These are phyloP conservation scores for Fratercula arctica DNA, from an alignment of 2,797 vertebrate species.

Conservation along the genomic window DNA sequence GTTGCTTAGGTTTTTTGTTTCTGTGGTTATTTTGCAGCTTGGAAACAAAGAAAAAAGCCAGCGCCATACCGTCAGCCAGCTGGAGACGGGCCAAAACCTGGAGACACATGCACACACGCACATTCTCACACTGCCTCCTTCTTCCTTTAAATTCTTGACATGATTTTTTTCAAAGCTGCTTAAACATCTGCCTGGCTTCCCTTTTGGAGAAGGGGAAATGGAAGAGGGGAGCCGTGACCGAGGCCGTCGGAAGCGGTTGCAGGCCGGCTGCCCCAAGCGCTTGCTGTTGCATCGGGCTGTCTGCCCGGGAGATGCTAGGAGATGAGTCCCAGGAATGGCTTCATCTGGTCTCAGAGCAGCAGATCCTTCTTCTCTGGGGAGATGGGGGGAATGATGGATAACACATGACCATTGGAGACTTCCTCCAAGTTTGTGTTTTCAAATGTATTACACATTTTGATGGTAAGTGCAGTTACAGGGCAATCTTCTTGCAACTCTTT, in stretches of 20 bases:
- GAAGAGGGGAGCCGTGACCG: background rate
- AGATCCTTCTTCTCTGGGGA: background rate
- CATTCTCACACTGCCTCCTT: background rate
- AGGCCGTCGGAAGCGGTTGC: fast-evolving
- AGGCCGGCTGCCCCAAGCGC: fast-evolving
- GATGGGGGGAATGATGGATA: background rate
- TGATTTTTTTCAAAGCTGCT: background rate
- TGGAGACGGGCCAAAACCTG: background rate
- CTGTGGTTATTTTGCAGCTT: background rate
- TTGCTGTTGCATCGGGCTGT: fast-evolving
- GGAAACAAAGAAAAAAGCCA: background rate
- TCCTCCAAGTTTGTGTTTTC: background rate
- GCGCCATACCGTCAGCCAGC: fast-evolving
- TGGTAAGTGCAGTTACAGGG: background rate
- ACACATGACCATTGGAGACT: background rate
- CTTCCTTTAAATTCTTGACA: background rate
- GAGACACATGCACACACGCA: background rate
- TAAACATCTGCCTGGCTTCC: conserved; percentile 1
- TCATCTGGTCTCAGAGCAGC: background rate
- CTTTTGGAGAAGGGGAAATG: background rate
- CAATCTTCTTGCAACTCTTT: background rate
- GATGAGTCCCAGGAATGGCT: background rate
- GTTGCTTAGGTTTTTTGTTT: background rate
- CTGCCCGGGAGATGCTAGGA: background rate
- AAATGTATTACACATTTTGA: background rate